Evolutionary conservation across 2,888 invertebrate species (phyloP).

Genomic region (Drosophila paucipuncta): DNA sequence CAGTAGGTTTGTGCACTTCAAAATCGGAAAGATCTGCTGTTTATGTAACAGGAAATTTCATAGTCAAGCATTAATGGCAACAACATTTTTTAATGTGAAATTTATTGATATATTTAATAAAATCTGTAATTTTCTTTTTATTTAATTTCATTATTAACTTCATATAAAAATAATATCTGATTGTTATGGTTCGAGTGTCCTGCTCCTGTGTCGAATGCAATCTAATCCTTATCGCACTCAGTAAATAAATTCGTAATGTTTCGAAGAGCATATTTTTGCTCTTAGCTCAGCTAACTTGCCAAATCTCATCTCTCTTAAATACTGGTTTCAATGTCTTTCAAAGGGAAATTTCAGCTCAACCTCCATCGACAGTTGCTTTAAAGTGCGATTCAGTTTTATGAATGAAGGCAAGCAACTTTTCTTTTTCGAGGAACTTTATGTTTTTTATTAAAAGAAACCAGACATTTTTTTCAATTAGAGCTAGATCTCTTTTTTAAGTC

Average conservation of each 20-base stretch:
- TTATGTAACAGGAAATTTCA: neutral
- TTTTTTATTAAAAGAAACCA: neutral
- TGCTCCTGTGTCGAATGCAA: neutral
- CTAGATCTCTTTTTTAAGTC: neutral
- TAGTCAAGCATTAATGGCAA: neutral
- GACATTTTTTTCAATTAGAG: constrained; percentile 19
- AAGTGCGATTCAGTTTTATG: neutral
- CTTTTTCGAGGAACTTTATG: neutral
- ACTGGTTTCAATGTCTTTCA: constrained; percentile 23
- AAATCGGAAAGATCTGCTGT: neutral
- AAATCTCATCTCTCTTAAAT: constrained; percentile 45
- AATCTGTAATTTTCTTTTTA: neutral
- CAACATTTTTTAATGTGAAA: neutral
- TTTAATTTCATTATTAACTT: neutral
- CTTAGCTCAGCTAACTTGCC: neutral
- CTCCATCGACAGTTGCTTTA: neutral
- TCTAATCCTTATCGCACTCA: neutral
- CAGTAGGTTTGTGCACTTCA: neutral
- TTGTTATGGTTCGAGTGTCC: neutral
- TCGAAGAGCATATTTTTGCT: neutral
- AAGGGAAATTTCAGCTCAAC: constrained; percentile 25
- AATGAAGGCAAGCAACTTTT: constrained; percentile 7
- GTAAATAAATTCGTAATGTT: neutral
- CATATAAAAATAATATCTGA: neutral
- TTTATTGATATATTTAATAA: too few species aligned